These are phyloP conservation scores for Leptosomus discolor DNA, from an alignment of 2,113 vertebrate species.

Conservation along the genomic window DNA sequence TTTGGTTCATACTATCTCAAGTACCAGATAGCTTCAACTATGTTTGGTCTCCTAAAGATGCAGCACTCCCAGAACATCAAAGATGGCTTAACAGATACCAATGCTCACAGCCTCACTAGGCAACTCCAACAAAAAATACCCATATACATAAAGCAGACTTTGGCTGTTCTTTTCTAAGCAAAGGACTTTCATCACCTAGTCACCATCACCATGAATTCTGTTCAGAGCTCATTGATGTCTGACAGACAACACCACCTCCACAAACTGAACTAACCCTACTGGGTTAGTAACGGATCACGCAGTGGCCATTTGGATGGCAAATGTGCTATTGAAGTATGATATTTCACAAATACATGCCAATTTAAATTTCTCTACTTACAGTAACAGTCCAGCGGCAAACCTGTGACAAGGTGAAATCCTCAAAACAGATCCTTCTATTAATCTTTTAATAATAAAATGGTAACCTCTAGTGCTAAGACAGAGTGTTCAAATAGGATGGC, in stretches of 20 bases:
- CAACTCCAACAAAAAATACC: neutral
- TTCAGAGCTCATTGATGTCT: neutral
- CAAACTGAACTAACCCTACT: neutral
- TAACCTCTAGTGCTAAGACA: neutral
- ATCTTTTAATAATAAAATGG: neutral
- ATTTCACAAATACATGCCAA: neutral
- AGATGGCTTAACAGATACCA: neutral
- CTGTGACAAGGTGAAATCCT: neutral
- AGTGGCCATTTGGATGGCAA: neutral
- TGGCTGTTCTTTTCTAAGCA: neutral
- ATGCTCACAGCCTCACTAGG: neutral
- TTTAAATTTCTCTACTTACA: neutral
- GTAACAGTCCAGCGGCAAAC: neutral
- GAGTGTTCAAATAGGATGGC: neutral
- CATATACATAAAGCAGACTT: neutral
- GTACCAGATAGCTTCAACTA: neutral
- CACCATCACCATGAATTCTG: neutral
- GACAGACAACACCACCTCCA: neutral
- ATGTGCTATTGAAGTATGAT: neutral
- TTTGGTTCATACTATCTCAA: neutral
- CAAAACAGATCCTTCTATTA: neutral
- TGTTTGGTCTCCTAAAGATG: neutral
- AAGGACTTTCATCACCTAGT: neutral
- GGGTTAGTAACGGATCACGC: neutral
- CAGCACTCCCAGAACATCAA: neutral